phyloP scores from a whole-genome alignment of 2,888 invertebrate species.

The Bedellia somnulentella region DNA sequence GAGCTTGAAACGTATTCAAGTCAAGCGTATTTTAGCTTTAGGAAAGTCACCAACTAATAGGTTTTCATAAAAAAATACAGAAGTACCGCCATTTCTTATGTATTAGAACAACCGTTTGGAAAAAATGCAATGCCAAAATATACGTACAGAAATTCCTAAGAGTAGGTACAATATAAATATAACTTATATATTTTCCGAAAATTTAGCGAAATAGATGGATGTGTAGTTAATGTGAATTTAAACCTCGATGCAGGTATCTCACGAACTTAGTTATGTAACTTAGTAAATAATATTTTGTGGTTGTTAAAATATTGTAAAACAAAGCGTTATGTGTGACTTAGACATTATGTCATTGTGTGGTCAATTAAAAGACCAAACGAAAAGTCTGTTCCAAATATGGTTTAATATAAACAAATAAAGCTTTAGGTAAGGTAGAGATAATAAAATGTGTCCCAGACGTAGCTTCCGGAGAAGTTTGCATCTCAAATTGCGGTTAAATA shows the following conservation, averaged over 20 bases:
- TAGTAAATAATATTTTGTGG: constrained; percentile 40
- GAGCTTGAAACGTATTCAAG: too few relatives aligned
- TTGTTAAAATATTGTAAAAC: constrained; percentile 53
- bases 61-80: too few relatives aligned
- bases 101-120: too few relatives aligned
- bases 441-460: not conserved
- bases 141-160: too few relatives aligned
- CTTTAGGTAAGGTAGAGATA: not conserved
- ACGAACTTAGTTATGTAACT: constrained; percentile 34
- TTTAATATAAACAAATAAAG: constrained; percentile 15
- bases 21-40: too few relatives aligned
- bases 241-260: constrained; percentile 35
- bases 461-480: too few relatives aligned
- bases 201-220: constrained; percentile 1
- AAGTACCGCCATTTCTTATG: too few relatives aligned
- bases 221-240: constrained; percentile 1
- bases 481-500: too few relatives aligned
- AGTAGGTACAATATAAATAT: too few relatives aligned
- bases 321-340: not conserved
- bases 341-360: constrained; percentile 37
- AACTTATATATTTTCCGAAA: constrained; percentile 3
- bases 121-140: too few relatives aligned
- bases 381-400: constrained; percentile 30
- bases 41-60: too few relatives aligned
- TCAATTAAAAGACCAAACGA: constrained; percentile 51